Conservation (phyloP, 23 tunicate species). For the Phallusia fumigata region DNA sequence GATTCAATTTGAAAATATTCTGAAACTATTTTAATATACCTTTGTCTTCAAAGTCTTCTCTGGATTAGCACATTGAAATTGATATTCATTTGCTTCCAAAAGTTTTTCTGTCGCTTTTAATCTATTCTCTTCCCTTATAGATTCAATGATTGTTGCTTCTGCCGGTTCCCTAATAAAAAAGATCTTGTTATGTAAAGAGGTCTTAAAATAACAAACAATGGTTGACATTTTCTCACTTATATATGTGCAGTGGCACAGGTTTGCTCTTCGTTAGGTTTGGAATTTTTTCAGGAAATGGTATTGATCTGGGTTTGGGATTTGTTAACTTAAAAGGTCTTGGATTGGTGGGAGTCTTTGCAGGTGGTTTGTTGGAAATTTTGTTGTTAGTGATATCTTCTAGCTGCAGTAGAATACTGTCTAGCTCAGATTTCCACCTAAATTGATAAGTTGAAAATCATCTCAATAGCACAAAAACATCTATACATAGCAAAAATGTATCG, state of each 20-base stretch:
- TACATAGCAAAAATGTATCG: background rate
- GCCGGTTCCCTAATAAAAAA: constrained; percentile 53
- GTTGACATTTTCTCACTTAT: constrained; percentile 29
- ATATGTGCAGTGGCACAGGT: constrained; percentile 62
- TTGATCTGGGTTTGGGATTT: constrained; percentile 69
- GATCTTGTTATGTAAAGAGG: background rate
- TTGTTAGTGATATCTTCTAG: constrained; percentile 57
- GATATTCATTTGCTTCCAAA: constrained; percentile 69
- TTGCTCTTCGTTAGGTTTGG: constrained; percentile 45
- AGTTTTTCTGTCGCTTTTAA: constrained; percentile 54
- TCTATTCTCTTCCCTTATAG: constrained; percentile 52
- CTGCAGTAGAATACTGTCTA: constrained; percentile 40
- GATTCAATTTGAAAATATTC: no score
- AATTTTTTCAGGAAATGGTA: constrained; percentile 80
- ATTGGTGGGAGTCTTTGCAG: constrained; percentile 34
- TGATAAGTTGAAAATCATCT: background rate
- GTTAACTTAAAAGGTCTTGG: constrained; percentile 71
- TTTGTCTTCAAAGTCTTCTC: constrained; percentile 68
- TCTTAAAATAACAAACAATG: background rate
- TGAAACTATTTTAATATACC: constrained; percentile 14
- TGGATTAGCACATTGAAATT: constrained; percentile 59
- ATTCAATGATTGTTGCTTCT: constrained; percentile 34
- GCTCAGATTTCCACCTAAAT: constrained; percentile 63
- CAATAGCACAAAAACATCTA: background rate
- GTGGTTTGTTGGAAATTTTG: constrained; percentile 45